Percentiles rank a stretch among this genome's conserved stretches.
Conservation (phyloP, 2,113 vertebrate genomes). For the Mormyrus iriodes region DNA sequence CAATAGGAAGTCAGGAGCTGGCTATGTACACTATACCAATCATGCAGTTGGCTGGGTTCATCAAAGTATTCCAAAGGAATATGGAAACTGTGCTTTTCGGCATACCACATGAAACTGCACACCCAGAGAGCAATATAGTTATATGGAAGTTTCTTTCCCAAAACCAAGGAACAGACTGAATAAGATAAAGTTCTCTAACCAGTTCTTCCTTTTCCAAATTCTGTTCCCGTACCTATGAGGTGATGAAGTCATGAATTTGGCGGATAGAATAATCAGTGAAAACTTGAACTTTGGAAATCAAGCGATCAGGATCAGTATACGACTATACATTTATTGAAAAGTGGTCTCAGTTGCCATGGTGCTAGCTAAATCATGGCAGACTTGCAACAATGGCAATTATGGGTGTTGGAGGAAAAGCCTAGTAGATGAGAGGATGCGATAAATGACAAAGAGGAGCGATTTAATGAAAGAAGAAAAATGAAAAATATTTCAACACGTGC, state of each 20-base stretch:
- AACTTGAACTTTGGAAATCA: background rate
- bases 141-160: background rate
- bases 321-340: background rate
- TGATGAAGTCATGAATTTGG: background rate
- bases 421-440: background rate
- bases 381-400: background rate
- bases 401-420: background rate
- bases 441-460: background rate
- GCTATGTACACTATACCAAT: background rate
- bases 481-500: background rate
- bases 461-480: background rate
- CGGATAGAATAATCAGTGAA: background rate
- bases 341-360: background rate
- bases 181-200: background rate
- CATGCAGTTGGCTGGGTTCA: background rate
- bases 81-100: background rate
- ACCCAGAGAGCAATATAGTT: background rate
- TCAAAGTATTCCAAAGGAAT: background rate
- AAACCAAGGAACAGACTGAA: background rate
- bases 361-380: background rate
- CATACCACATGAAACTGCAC: background rate
- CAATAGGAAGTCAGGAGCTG: background rate
- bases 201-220: background rate
- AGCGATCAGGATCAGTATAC: background rate
- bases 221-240: background rate